Evolutionary conservation across 2,888 invertebrate genomes (phyloP), one percentile per base, ranked within the genome.

Genomic region (Pristionchus fissidentatus): DNA sequence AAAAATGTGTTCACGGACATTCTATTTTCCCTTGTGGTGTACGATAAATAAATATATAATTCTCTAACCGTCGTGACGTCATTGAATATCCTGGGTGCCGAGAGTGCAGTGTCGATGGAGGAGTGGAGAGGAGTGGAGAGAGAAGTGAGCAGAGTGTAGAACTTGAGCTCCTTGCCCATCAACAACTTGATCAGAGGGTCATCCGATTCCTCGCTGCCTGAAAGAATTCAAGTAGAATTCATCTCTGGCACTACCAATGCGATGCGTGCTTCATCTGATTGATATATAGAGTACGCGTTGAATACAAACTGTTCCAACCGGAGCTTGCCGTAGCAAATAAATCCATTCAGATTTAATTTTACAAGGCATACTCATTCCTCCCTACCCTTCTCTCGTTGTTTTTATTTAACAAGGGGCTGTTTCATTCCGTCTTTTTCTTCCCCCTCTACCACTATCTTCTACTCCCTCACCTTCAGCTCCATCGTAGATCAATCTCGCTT

Each of bases 161-260:
- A 87, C 87, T 83, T 83, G 52, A 46, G 84, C 57, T 89, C 89
- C 49, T 89, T 89, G 5, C 84, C 49, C 38, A 88, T 83, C 13
- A 89, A 78, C 41, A 88, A 78, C 43, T 87, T 87, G 66, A 89
- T 87, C 10, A 91, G 82, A 0, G 91, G 89, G 81, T 89, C 89
- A 73, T 87, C 87, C 22, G 78, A 62, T 43, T 81, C 55, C n/a
- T 55, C 70, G 41, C 70, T 70, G 3, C 70, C 70, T 70, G 70
- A 10, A 55, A 26, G 8, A 43, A n/a, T 15, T 15, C n/a, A 7
- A 7, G 13, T 22, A 22, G n/a, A 10, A n/a, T 49, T 43, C 22
- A 46, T 41, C 19, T 15, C n/a, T 79, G 79, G 49, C 8, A 19
- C 38, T 66, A 13, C 85, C 83, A 79, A 10, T 49, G 52, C 10